Percentiles rank a stretch among this genome's conserved stretches.
Evolutionary conservation across 2,113 vertebrate species (phyloP).

Genomic region (Macquaria australasica): DNA sequence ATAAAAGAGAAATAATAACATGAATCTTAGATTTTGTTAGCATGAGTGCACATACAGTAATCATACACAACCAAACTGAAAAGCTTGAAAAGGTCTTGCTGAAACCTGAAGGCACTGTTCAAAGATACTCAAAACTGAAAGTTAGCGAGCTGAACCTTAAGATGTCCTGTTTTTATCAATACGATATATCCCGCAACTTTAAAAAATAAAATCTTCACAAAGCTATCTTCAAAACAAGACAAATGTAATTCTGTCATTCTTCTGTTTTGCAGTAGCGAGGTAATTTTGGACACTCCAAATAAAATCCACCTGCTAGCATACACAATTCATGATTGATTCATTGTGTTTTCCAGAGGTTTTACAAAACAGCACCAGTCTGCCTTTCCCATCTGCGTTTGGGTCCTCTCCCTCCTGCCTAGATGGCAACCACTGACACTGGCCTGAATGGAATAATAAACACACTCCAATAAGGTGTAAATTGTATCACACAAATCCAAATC

Average conservation of each 20-base stretch:
- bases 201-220: neutral
- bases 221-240: neutral
- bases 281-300: neutral
- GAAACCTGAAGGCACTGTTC: neutral
- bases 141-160: neutral
- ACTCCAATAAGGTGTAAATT: neutral
- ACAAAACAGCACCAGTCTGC: too few species aligned
- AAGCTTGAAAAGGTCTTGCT: neutral
- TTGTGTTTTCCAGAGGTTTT: neutral
- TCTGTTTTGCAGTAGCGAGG: neutral
- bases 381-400: too few species aligned
- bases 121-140: neutral
- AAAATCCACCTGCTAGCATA: neutral
- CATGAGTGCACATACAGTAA: neutral
- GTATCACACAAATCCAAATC: neutral
- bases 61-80: neutral
- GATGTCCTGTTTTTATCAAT: slow-evolving; percentile 1
- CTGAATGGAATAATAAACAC: neutral
- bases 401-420: too few species aligned
- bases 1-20: neutral
- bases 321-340: neutral
- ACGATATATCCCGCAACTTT: neutral
- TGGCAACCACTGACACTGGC: too few species aligned
- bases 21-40: neutral
- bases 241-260: neutral